Evolutionary conservation across 2,888 invertebrate species (phyloP), one percentile per base, ranked within the genome.

Genomic region (Apomyelois bistriatella): DNA sequence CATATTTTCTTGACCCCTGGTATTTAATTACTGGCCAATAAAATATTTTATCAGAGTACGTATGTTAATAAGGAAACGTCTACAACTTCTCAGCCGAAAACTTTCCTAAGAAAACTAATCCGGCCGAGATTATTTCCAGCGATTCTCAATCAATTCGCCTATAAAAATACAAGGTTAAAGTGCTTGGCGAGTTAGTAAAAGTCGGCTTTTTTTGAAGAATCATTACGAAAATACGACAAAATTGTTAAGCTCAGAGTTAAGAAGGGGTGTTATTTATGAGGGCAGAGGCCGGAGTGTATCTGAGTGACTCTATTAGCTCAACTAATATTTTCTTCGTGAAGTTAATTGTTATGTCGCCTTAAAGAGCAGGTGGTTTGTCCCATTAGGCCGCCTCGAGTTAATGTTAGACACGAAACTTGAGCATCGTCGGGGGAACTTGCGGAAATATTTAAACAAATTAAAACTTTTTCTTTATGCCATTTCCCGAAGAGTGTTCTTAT

Each of bases 361-460:
- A 82, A 85, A 85, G 81, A 83, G 79, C 87, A 90, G 89, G 89
- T 90, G 86, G 82, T 78, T 78, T 78, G 79, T 79, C 80, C 82
- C 82, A 85, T 89, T 87, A 85, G 79, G 77, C 73, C 72, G 76
- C 76, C 70, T 79, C 79, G 69, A 76, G 70, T 76, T 82, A 82
- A 84, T 82, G 72, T 77, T 65, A 66, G 71, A 72, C 80, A 81
- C 76, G 79, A 78, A 85, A 85, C 82, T 82, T 74, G 79, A 78
- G 76, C 77, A 72, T 72, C 74, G 66, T 77, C 67, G 69, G 68
- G 74, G 72, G 74, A 79, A 73, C 69, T 66, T 75, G 73, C 73
- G 79, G 83, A 86, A 87, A 88, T 88, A 84, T 88, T 87, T 86
- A 84, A 88, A 85, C 85, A 85, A 89, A 89, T 88, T 87, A 85